phyloP scores from a whole-genome alignment of 1,140 invertebrate species.

The Drosophila pallidifrons region DNA sequence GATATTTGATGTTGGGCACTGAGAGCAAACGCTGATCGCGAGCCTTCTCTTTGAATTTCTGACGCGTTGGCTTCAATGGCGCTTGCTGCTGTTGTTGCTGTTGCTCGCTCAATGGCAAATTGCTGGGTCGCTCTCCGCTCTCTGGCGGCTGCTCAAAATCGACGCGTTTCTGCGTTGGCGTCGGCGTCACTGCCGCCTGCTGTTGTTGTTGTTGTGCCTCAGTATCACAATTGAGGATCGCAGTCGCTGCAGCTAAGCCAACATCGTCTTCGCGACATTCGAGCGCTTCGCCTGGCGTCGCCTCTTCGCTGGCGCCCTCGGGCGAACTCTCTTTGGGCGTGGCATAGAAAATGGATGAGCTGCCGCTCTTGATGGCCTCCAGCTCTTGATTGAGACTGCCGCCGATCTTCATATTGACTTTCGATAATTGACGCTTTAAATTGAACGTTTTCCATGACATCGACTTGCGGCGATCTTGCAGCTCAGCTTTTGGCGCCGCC shows the following conservation, averaged over 20 bases:
- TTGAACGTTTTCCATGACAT: constrained; percentile 90
- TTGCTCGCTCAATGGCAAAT: constrained; percentile 62
- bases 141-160: constrained; percentile 79
- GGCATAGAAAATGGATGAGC: constrained; percentile 85
- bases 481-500: constrained; percentile 41
- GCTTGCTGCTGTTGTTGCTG: constrained; percentile 28
- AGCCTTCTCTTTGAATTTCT: constrained; percentile 87
- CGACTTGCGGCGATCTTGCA: constrained; percentile 86
- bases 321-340: constrained; percentile 84
- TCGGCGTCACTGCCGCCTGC: constrained; percentile 20
- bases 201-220: constrained; percentile 9
- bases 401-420: constrained; percentile 91
- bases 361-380: constrained; percentile 68
- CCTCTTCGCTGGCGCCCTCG: constrained; percentile 39
- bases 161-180: constrained; percentile 59
- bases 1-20: constrained; percentile 91
- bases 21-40: constrained; percentile 90
- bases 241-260: constrained; percentile 38
- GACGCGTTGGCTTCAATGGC: constrained; percentile 87
- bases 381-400: constrained; percentile 86
- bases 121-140: constrained; percentile 64
- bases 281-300: constrained; percentile 51
- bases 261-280: constrained; percentile 60
- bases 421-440: constrained; percentile 92
- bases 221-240: constrained; percentile 51